Evolutionary conservation across 2,888 invertebrate species (phyloP).

Genomic region (Rhodophaea formosa): DNA sequence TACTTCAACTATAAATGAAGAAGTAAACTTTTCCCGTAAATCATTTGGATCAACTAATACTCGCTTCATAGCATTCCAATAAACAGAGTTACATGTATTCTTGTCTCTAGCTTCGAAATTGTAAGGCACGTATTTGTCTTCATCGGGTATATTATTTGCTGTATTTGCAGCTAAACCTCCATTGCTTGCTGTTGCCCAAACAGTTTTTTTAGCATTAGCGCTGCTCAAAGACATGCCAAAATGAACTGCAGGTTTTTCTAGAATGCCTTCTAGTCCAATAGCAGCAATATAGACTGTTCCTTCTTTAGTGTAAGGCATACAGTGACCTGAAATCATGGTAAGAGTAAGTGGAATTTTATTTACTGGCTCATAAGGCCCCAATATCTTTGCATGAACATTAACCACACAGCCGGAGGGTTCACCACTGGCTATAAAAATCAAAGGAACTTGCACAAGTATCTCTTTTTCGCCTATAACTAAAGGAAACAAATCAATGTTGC

Average conservation of each 20-base stretch:
- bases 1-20: conserved; percentile 59
- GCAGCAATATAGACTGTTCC: conserved; percentile 62
- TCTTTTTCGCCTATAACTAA: conserved; percentile 59
- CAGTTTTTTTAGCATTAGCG: conserved; percentile 44
- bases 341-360: conserved; percentile 47
- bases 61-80: conserved; percentile 68
- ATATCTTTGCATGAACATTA: conserved; percentile 40
- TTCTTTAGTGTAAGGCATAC: conserved; percentile 58
- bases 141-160: conserved; percentile 42
- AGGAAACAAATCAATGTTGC: conserved; percentile 62
- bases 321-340: conserved; percentile 66
- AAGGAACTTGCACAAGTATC: conserved; percentile 41
- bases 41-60: conserved; percentile 53
- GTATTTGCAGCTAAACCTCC: conserved; percentile 53
- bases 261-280: conserved; percentile 51
- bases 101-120: conserved; percentile 40
- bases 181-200: conserved; percentile 59
- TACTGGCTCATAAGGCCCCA: conserved; percentile 33
- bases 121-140: conserved; percentile 56
- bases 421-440: conserved; percentile 49
- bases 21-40: conserved; percentile 44
- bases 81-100: conserved; percentile 47
- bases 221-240: conserved; percentile 61
- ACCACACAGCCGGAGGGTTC: conserved; percentile 42
- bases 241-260: conserved; percentile 40